Evolutionary conservation across 2,797 vertebrate species (phyloP).

Genomic region (Alauda arvensis): DNA sequence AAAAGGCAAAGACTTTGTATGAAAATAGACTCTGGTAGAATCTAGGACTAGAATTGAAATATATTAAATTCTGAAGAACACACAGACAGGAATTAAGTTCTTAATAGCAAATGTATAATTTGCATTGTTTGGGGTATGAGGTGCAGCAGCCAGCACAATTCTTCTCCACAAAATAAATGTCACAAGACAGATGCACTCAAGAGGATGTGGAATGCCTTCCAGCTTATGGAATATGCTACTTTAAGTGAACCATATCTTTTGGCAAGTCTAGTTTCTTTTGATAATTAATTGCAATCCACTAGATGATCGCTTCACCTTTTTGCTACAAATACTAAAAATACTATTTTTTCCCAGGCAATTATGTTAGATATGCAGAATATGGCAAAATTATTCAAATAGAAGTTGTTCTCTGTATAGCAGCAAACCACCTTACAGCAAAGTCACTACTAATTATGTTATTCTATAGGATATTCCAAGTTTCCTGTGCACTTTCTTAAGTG

Average conservation of each 20-base stretch:
- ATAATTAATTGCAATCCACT: not conserved
- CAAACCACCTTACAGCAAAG: not conserved
- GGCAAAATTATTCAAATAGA: not conserved
- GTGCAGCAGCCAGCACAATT: not conserved
- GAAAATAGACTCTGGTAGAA: not conserved
- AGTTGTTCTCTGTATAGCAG: not conserved
- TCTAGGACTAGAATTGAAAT: not conserved
- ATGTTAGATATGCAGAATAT: not conserved
- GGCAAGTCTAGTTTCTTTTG: not conserved
- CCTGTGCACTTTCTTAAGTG: not conserved
- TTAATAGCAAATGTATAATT: not conserved
- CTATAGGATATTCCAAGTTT: not conserved
- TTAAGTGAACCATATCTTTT: not conserved
- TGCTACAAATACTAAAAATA: not conserved
- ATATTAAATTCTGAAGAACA: not conserved
- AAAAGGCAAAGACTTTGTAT: not conserved
- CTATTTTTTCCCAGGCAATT: not conserved
- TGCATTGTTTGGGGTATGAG: not conserved
- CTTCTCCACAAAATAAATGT: not conserved
- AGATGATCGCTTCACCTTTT: not conserved
- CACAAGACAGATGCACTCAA: fast-evolving
- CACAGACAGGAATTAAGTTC: not conserved
- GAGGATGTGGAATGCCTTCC: not conserved
- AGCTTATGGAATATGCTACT: not conserved
- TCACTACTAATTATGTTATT: not conserved